Evolutionary conservation across 1,140 invertebrate species (phyloP).

Genomic region (Pomacea maculata): DNA sequence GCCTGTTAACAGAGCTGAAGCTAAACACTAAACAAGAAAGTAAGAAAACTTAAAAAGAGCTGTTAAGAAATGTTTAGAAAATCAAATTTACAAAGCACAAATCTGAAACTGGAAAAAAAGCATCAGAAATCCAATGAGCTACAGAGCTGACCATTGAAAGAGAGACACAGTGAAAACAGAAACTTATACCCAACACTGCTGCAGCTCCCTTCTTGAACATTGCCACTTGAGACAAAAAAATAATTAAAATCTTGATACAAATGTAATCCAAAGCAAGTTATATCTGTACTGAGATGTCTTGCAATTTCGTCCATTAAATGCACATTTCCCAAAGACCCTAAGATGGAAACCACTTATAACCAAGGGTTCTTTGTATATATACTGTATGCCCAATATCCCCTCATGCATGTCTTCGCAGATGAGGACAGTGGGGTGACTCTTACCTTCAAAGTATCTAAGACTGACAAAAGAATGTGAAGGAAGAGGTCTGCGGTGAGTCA

Average conservation of each 20-base stretch:
- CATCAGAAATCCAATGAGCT: neutral
- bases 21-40: neutral
- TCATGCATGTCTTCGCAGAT: no score
- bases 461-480: constrained; percentile 9
- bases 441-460: neutral
- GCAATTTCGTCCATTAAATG: no score
- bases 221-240: constrained; percentile 78
- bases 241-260: constrained; percentile 9
- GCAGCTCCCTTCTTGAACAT: constrained; percentile 99
- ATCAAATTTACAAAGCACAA: neutral
- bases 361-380: no score
- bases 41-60: neutral
- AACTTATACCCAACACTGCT: constrained; percentile 74
- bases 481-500: neutral
- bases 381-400: no score
- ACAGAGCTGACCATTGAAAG: neutral
- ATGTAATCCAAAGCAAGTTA: constrained; percentile 7
- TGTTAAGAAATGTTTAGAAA: neutral
- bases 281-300: neutral
- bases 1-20: neutral
- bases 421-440: no score
- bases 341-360: no score
- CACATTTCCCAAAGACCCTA: no score
- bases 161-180: constrained; percentile 10
- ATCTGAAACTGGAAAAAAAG: neutral